These are phyloP conservation scores for Notolepis coatsorum DNA, from an alignment of 2,797 vertebrate species.

Conservation along the genomic window DNA sequence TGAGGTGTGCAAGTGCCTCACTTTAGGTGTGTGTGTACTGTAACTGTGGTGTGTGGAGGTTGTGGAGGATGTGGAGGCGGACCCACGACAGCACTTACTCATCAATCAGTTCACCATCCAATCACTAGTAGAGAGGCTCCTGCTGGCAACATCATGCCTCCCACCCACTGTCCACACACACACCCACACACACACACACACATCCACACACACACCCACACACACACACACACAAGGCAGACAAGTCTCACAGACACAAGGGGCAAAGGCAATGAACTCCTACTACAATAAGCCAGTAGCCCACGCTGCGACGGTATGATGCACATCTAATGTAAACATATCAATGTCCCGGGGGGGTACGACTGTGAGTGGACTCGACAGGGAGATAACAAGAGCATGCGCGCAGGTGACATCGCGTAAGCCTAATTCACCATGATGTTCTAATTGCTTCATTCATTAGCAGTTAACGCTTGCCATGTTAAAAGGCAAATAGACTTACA, in stretches of 20 bases:
- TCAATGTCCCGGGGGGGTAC: not conserved
- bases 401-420: slow-evolving; percentile 70
- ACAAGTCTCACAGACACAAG: slow-evolving; percentile 12
- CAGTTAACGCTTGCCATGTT: slow-evolving; percentile 64
- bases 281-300: slow-evolving; percentile 25
- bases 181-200: too few species aligned
- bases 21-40: slow-evolving; percentile 3
- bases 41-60: slow-evolving; percentile 1
- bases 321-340: slow-evolving; percentile 4
- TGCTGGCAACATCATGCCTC: slow-evolving; percentile 61
- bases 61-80: slow-evolving; percentile 82
- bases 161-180: slow-evolving; percentile 49
- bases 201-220: too few species aligned
- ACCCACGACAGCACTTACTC: slow-evolving; percentile 72
- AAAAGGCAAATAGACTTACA: slow-evolving; percentile 75
- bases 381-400: slow-evolving; percentile 46
- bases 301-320: not conserved
- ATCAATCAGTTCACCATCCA: slow-evolving; percentile 60
- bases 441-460: slow-evolving; percentile 82
- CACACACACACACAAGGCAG: slow-evolving; percentile 7
- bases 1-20: slow-evolving; percentile 9
- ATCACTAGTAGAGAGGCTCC: slow-evolving; percentile 53
- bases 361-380: not conserved
- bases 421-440: slow-evolving; percentile 70
- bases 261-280: slow-evolving; percentile 25